Conservation (phyloP, 64 coral and sea anemone species). For the Stichodactyla helianthus region DNA sequence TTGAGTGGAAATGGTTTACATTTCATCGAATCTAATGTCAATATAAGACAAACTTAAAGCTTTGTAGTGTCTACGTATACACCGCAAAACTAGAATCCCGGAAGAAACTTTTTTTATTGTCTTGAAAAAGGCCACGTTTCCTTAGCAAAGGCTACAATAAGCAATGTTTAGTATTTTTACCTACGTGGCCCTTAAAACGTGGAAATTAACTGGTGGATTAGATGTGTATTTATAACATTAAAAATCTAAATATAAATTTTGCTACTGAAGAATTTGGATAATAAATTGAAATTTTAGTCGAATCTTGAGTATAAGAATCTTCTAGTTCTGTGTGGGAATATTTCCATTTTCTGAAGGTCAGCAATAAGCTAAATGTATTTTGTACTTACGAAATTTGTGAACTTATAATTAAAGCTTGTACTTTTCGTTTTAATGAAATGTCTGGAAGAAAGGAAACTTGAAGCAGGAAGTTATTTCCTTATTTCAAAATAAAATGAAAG, state of each 20-base stretch:
- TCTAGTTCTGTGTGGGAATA: not conserved
- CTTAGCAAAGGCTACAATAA: not conserved
- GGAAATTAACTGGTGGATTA: not conserved
- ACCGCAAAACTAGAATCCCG: not conserved
- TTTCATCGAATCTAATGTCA: not conserved
- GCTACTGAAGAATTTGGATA: not conserved
- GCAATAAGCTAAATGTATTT: not conserved
- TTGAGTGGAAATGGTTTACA: conserved; percentile 1
- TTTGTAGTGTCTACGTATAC: not conserved
- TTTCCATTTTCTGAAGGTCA: not conserved
- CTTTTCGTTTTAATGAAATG: not conserved
- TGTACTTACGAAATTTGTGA: not conserved
- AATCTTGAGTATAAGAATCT: not conserved
- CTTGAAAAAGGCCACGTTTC: not conserved
- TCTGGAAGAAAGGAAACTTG: not conserved
- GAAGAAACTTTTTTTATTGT: not conserved
- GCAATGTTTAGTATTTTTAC: not conserved
- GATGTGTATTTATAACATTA: not conserved
- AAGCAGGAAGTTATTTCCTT: not conserved
- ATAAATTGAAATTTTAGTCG: not conserved
- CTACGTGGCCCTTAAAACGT: conserved; percentile 4
- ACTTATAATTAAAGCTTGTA: not conserved
- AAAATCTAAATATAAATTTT: not conserved
- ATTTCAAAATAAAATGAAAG: not conserved
- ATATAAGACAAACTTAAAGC: not conserved